phyloP scores from a whole-genome alignment of 2,888 invertebrate species.

The Eristalinus sepulchralis region DNA sequence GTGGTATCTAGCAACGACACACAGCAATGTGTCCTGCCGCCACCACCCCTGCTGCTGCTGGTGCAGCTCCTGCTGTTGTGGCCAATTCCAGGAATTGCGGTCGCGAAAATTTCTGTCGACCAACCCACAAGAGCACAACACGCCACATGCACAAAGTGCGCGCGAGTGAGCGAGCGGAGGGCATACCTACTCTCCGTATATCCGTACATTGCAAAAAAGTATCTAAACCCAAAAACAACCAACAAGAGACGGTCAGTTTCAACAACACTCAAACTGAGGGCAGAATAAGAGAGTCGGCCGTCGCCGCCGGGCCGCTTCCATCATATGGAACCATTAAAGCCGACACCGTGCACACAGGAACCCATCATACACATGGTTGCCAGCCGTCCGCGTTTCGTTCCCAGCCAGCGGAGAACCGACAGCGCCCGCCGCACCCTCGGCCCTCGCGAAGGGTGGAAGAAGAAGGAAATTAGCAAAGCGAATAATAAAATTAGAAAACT shows the following conservation, averaged over 20 bases:
- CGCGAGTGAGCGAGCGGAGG: background rate
- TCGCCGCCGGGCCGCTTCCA: background rate
- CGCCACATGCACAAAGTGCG: slow-evolving; percentile 56
- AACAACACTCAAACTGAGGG: slow-evolving; percentile 50
- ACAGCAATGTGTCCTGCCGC: slow-evolving; percentile 57
- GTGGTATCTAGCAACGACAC: slow-evolving; percentile 66
- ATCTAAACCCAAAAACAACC: slow-evolving; percentile 47
- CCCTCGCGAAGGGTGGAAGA: slow-evolving; percentile 25
- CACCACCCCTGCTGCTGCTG: background rate
- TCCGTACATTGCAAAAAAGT: slow-evolving; percentile 45
- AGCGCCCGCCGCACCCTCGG: background rate
- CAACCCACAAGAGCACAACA: slow-evolving; percentile 39
- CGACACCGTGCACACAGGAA: slow-evolving; percentile 54
- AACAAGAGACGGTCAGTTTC: background rate
- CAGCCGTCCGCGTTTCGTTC: slow-evolving; percentile 33
- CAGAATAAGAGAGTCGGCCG: slow-evolving; percentile 6
- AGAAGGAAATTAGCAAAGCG: slow-evolving; percentile 62
- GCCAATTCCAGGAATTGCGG: slow-evolving; percentile 72
- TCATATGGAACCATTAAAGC: slow-evolving; percentile 58
- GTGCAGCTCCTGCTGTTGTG: background rate
- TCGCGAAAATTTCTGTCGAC: slow-evolving; percentile 71
- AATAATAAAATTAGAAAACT: slow-evolving; percentile 67
- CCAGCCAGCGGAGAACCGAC: background rate
- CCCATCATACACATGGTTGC: slow-evolving; percentile 61
- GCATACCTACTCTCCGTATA: background rate